Evolutionary conservation across 2,797 vertebrate genomes (phyloP), one percentile per base, ranked within the genome.

Genomic region (Micrastur ruficollis): DNA sequence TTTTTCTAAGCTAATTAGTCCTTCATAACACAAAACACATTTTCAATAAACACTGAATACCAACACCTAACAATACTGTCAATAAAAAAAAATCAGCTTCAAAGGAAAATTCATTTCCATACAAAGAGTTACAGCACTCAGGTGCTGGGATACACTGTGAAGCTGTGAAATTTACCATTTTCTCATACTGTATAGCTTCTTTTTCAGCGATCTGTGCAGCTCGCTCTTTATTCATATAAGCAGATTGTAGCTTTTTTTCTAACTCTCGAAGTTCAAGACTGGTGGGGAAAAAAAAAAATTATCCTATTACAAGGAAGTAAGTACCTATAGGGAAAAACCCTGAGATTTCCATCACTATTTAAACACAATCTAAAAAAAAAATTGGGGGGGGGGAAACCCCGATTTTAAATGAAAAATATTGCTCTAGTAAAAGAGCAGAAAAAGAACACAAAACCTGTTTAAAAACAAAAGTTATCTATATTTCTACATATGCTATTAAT

Each of bases 141-240:
- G 42, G 55, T 17, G 38, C 29, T 14, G 67, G 58, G 32, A 61
- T 25, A 8, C 5, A 1, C 65, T 13, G 19, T 25, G 53, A 70
- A 62, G 61, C 17, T 44, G n/a, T n/a, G n/a, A n/a, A n/a, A 29
- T 36, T 98, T 98, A 99, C 99, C 98, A 98, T 98, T 40, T 98
- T 97, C 92, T 99, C 99, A 63, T 95, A 97, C 93, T 97, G 98
- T n/a, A 98, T 89, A 38, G 98, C 98, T 91, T 99, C 98, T 90
- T 98, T 99, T 94, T 99, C 99, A 75, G 99, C 99, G 9, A 99
- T 98, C 97, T 99, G 99, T 31, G 98, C 99, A 34, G 98, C 99
- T 93, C 98, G 98, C 90, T 98, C 99, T 97, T 98, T 99, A 96
- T 98, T 99, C 98, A 99, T 55, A 79, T 99, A 99, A 6, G 99